Evolutionary conservation across 2,797 vertebrate genomes (phyloP).

Genomic region (Danio aesculapii): DNA sequence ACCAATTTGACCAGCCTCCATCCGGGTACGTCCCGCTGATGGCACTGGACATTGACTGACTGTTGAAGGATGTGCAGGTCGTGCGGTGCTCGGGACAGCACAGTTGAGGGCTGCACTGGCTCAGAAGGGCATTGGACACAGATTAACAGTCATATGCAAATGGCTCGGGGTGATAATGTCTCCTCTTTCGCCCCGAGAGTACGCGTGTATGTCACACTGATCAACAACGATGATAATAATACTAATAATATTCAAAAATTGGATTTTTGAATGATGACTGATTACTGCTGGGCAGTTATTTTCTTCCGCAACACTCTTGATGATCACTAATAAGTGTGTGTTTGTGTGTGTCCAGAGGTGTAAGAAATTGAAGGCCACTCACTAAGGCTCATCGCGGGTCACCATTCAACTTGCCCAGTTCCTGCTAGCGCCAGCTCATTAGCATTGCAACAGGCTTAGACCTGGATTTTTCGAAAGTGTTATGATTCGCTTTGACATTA

Average conservation of each 20-base stretch:
- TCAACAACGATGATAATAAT: conserved; percentile 54
- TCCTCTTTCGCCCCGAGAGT: conserved; percentile 38
- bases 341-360: conserved; percentile 43
- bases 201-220: conserved; percentile 51
- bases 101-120: conserved; percentile 28
- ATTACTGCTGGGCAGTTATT: conserved; percentile 31
- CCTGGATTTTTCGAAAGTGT: conserved; percentile 60
- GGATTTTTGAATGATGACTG: conserved; percentile 54
- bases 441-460: conserved; percentile 50
- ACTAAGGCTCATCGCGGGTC: conserved; percentile 55
- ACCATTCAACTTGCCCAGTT: conserved; percentile 32
- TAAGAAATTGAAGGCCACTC: conserved; percentile 62
- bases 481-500: conserved; percentile 58
- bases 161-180: conserved; percentile 45
- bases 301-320: conserved; percentile 26
- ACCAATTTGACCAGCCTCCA: conserved; percentile 18
- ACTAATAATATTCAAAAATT: conserved; percentile 71
- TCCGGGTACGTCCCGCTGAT: conserved; percentile 38
- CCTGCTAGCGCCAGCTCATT: conserved; percentile 39
- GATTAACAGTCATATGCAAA: conserved; percentile 61
- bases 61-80: conserved; percentile 18
- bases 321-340: conserved; percentile 11
- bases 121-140: conserved; percentile 31
- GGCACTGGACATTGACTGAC: conserved; percentile 51
- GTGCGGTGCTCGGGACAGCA: conserved; percentile 27